Evolutionary conservation across 37 sponge, comb jelly and placozoan species (phyloP).

Genomic region (Aplysina aerophoba): DNA sequence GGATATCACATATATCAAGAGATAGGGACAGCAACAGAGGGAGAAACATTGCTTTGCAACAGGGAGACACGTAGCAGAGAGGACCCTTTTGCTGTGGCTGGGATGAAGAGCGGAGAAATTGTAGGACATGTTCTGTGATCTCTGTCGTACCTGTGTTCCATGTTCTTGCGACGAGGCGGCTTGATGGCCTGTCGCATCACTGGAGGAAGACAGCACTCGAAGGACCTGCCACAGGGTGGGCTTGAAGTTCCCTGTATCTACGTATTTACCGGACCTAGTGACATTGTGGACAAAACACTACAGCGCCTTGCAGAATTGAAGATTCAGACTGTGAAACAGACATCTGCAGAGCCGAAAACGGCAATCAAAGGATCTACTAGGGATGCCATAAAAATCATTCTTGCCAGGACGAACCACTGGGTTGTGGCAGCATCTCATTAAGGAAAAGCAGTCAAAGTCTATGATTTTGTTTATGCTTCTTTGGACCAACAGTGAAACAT

Average conservation of each 20-base stretch:
- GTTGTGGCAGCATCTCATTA: background rate
- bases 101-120: background rate
- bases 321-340: background rate
- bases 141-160: background rate
- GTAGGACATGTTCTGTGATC: constrained; percentile 10
- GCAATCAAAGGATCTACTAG: background rate
- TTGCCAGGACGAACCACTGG: background rate
- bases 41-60: constrained; percentile 20
- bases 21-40: background rate
- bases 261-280: constrained; percentile 12
- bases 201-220: background rate
- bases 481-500: background rate
- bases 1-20: constrained; percentile 27
- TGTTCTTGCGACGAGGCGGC: background rate
- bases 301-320: background rate
- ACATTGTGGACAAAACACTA: background rate
- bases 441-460: background rate
- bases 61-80: background rate
- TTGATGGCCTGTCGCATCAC: background rate
- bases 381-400: background rate
- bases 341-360: too few species aligned
- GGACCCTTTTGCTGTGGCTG: constrained; percentile 11
- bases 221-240: constrained; percentile 36
- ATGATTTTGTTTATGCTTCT: background rate
- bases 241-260: constrained; percentile 24